phyloP scores from a whole-genome alignment of 2,113 vertebrate genomes.

The Rhabdornis inornatus region DNA sequence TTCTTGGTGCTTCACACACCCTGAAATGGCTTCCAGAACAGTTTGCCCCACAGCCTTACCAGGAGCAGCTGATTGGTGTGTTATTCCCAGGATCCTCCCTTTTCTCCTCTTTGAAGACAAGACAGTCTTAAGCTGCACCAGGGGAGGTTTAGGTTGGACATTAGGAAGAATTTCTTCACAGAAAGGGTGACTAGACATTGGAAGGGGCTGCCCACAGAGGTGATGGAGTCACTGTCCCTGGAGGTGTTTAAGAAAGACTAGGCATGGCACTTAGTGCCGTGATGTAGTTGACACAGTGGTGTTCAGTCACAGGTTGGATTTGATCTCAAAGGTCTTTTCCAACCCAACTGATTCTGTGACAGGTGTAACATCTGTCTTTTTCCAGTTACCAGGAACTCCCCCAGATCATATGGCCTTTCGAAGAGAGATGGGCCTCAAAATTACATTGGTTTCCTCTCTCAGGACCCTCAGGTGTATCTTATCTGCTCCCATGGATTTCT shows the following conservation, averaged over 20 bases:
- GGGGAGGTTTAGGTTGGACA: background rate
- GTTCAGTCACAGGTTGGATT: background rate
- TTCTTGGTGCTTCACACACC: background rate
- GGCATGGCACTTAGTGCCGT: background rate
- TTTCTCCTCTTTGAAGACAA: background rate
- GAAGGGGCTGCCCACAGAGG: background rate
- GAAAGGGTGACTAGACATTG: background rate
- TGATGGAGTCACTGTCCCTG: background rate
- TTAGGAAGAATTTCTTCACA: background rate
- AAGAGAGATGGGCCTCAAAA: background rate
- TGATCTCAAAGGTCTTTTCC: background rate
- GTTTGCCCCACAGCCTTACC: background rate
- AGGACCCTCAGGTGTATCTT: background rate
- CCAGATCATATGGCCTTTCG: background rate
- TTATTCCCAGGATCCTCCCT: background rate
- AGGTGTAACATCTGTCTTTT: background rate
- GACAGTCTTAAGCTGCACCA: background rate
- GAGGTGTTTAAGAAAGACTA: background rate
- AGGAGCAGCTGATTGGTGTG: background rate
- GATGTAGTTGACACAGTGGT: background rate
- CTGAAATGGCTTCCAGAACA: background rate
- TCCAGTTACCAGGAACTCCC: background rate
- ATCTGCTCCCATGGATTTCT: background rate
- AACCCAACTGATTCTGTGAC: background rate
- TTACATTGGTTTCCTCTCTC: background rate